Conservation (phyloP, 2,888 invertebrate genomes). For the Drosophila borborema region DNA sequence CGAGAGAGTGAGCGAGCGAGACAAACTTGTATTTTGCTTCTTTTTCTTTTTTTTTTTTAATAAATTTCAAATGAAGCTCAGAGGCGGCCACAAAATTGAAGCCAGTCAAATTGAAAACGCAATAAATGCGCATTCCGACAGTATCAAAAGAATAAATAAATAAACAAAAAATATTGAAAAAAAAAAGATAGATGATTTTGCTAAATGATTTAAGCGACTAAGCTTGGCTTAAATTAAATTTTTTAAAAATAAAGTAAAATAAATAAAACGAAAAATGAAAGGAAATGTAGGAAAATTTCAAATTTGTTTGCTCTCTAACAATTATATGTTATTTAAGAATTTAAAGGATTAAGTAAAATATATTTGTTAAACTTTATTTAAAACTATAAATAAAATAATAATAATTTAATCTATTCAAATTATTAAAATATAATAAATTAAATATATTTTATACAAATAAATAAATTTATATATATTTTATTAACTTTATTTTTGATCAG, state of each 20-base stretch:
- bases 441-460: no score
- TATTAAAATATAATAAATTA: neutral
- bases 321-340: neutral
- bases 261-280: neutral
- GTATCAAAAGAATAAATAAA: constrained; percentile 28
- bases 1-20: neutral
- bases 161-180: constrained; percentile 3
- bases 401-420: neutral
- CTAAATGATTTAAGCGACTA: neutral
- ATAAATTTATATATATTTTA: no score
- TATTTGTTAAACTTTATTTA: neutral
- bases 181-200: constrained; percentile 1
- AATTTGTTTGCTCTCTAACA: neutral
- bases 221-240: neutral
- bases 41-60: constrained; percentile 56
- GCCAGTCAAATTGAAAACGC: constrained; percentile 47
- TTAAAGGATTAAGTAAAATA: neutral
- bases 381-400: neutral
- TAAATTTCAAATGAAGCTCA: constrained; percentile 71
- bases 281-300: no score
- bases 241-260: neutral
- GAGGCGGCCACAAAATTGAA: constrained; percentile 39
- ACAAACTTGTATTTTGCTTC: constrained; percentile 20
- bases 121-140: constrained; percentile 29
- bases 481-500: no score